phyloP scores from a whole-genome alignment of 2,797 vertebrate species.

The Amazona ochrocephala region DNA sequence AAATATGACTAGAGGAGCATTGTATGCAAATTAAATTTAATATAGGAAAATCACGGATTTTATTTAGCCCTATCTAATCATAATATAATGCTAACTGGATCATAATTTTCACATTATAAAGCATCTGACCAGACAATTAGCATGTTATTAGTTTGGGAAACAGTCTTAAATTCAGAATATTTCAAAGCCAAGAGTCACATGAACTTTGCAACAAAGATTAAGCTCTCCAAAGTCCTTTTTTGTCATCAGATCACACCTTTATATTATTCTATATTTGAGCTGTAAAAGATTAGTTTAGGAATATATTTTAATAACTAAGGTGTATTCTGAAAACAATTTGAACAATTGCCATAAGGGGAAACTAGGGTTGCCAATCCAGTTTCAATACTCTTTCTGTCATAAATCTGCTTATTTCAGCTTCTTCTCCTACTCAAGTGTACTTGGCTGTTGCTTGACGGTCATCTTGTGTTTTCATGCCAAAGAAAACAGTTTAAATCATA shows the following conservation, averaged over 20 bases:
- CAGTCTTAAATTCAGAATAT: conserved; percentile 15
- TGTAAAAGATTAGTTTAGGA: background rate
- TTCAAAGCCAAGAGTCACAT: background rate
- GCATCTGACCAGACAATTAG: background rate
- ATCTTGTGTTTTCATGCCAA: conserved; percentile 18
- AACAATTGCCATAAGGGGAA: conserved; percentile 2
- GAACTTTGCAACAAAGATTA: background rate
- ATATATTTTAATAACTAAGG: background rate
- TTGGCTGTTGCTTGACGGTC: background rate
- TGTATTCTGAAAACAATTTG: background rate
- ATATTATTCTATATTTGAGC: background rate
- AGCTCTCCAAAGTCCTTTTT: background rate
- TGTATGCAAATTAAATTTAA: conserved; percentile 23
- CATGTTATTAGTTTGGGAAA: conserved; percentile 22
- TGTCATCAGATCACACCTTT: background rate
- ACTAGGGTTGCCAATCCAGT: background rate
- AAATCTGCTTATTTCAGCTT: conserved; percentile 36
- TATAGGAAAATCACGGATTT: background rate
- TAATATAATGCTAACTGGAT: conserved; percentile 14
- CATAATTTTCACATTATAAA: conserved; percentile 14
- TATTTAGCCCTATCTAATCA: conserved; percentile 35
- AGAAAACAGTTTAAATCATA: background rate
- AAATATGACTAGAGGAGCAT: background rate
- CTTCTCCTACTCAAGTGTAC: background rate
- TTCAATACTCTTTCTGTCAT: conserved; percentile 25